A percentile compares a stretch with the other conserved stretches of the same genome.
phyloP scores from a whole-genome alignment of 1,140 invertebrate genomes.

The Brachionus angularis region DNA sequence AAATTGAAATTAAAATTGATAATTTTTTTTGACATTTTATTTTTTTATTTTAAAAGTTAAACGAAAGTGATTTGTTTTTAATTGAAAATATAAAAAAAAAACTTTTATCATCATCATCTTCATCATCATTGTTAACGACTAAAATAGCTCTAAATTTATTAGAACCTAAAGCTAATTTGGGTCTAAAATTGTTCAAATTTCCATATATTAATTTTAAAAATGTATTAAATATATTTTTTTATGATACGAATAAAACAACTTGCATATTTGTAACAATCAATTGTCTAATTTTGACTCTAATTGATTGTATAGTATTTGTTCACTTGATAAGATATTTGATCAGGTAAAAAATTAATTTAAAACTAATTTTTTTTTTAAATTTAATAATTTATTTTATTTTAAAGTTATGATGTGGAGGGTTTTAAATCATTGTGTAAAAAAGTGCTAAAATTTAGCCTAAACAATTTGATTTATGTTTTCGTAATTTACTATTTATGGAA shows the following conservation, averaged over 20 bases:
- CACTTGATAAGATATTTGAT: background rate
- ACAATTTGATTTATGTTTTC: background rate
- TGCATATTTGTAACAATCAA: background rate
- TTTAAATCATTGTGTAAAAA: background rate
- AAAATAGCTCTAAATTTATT: too few species aligned
- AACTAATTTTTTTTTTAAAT: background rate
- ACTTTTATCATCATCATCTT: too few species aligned
- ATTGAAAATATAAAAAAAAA: slow-evolving; percentile 18
- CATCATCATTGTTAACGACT: too few species aligned
- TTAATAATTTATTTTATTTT: too few species aligned
- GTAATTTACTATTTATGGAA: background rate
- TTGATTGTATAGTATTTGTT: too few species aligned
- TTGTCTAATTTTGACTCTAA: slow-evolving; percentile 7
- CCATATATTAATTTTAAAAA: background rate
- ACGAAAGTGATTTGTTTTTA: background rate
- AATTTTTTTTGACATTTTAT: background rate
- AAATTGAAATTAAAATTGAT: background rate
- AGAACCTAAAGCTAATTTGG: too few species aligned
- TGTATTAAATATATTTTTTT: slow-evolving; percentile 23
- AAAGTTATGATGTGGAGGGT: background rate
- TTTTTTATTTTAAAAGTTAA: background rate
- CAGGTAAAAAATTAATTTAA: background rate
- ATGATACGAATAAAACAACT: background rate
- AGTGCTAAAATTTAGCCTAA: background rate
- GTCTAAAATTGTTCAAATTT: background rate